Evolutionary conservation across 53 echinoderm and acorn worm genomes (phyloP), one percentile per base, ranked within the genome.

Genomic region (Stichopus horrens): DNA sequence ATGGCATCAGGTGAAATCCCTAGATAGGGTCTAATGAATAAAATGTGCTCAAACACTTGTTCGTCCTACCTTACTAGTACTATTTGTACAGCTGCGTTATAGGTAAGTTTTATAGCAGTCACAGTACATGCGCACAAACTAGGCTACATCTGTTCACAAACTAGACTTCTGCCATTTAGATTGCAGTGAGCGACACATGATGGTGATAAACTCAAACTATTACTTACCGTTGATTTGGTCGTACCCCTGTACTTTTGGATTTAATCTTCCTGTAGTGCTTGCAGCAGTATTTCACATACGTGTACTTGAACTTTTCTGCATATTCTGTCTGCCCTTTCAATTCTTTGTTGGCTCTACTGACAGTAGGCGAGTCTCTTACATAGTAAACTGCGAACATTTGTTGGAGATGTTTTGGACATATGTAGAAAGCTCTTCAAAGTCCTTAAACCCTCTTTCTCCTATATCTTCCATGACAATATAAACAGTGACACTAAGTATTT

Each of bases 211-310:
- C 37, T 14, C n/a, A n/a, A 52, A 16, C 52, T 16, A 5, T 23
- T 77, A 51, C 77, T 80, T 55, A 80, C 56, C 13, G 8, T 57
- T 80, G 55, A 19, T 80, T 54, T 80, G 55, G 81, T 80, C 56
- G 56, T 16, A 4, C 14, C 18, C 56, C 81, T 57, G 81, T 80
- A 55, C 81, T 80, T 80, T 4, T 55, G 81, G 82, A 57, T 58
- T 81, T 81, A 55, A 14, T 55, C 82, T 81, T 58, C 57, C 82
- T 5, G 57, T 81, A 58, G 82, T 81, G 82, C 82, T 81, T 81
- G 82, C 82, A 81, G 82, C 82, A 81, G 58, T 81, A 81, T 81
- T 16, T 81, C 56, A 81, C 58, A 81, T 79, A n/a, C 20, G 13
- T 21, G 19, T 75, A 75, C 23, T 23, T 75, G 75, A 75, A 75